Evolutionary conservation across 2,888 invertebrate genomes (phyloP).

Genomic region (Phyllotreta cruciferae): DNA sequence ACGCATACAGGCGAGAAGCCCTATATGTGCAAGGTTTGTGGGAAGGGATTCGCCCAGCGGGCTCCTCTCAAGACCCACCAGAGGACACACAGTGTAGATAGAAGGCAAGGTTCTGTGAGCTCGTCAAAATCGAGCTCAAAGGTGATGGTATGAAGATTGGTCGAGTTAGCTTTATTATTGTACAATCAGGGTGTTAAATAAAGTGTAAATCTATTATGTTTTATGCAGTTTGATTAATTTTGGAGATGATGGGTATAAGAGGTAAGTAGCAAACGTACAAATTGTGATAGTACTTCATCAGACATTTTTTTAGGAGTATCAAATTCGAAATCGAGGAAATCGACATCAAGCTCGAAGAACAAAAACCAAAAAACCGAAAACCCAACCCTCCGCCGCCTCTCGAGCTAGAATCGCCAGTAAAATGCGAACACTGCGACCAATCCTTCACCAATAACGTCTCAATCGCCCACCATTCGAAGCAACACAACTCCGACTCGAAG

Average conservation of each 20-base stretch:
- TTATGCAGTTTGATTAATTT: not conserved
- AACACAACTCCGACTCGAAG: slow-evolving; percentile 49
- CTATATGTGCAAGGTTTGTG: slow-evolving; percentile 32
- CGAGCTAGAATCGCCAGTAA: slow-evolving; percentile 56
- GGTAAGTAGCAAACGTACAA: too few species aligned
- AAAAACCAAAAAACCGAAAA: slow-evolving; percentile 20
- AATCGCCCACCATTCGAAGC: slow-evolving; percentile 51
- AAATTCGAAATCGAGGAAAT: not conserved
- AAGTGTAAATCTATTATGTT: too few species aligned
- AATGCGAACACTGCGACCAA: slow-evolving; percentile 65
- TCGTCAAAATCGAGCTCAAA: too few species aligned
- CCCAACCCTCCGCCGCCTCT: slow-evolving; percentile 44
- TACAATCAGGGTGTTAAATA: not conserved
- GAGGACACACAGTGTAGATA: slow-evolving; percentile 16
- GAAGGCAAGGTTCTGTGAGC: not conserved
- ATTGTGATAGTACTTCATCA: too few species aligned
- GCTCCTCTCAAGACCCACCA: slow-evolving; percentile 17
- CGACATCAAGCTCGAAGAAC: slow-evolving; percentile 31
- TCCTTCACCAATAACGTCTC: slow-evolving; percentile 59
- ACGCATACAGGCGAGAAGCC: slow-evolving; percentile 59
- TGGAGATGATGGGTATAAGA: not conserved
- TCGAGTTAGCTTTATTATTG: too few species aligned
- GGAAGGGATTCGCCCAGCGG: slow-evolving; percentile 21
- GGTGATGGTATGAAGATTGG: too few species aligned
- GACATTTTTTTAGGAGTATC: too few species aligned